Conservation (phyloP, 2,888 invertebrate species). For the Alsophila aescularia region DNA sequence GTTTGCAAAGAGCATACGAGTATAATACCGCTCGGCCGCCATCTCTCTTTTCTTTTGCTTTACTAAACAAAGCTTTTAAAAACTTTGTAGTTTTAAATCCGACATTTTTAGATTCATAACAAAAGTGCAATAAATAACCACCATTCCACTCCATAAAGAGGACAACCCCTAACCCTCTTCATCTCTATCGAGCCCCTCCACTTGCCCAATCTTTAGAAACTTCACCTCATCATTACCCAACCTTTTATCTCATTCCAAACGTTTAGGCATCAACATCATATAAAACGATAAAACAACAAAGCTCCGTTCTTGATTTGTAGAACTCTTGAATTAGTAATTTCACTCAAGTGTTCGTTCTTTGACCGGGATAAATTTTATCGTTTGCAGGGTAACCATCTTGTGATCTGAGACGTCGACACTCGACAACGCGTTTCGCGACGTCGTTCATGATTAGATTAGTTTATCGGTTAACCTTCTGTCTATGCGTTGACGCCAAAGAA, state of each 20-base stretch:
- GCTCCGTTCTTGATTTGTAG: slow-evolving; percentile 36
- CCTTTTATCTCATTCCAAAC: slow-evolving; percentile 23
- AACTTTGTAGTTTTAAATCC: background rate
- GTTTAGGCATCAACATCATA: slow-evolving; percentile 17
- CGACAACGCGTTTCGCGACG: no score
- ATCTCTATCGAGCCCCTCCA: background rate
- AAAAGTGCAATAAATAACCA: background rate
- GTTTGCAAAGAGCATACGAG: no score
- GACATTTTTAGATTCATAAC: background rate
- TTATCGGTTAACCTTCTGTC: no score
- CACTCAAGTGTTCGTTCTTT: slow-evolving; percentile 38
- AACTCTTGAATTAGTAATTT: slow-evolving; percentile 48
- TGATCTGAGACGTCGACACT: background rate
- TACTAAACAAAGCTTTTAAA: background rate
- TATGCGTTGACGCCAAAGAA: no score
- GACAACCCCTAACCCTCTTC: slow-evolving; percentile 7
- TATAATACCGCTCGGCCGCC: no score
- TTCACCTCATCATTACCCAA: background rate
- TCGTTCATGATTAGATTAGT: no score
- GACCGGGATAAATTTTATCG: slow-evolving; percentile 40
- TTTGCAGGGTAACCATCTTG: background rate
- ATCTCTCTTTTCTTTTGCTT: no score
- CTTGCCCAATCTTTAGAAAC: slow-evolving; percentile 1
- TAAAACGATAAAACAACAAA: slow-evolving; percentile 24
- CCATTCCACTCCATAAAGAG: no score